Base-by-base conservation (phyloP, 2,888 invertebrate genomes). In the Caenorhabditis imperialis region DNA sequence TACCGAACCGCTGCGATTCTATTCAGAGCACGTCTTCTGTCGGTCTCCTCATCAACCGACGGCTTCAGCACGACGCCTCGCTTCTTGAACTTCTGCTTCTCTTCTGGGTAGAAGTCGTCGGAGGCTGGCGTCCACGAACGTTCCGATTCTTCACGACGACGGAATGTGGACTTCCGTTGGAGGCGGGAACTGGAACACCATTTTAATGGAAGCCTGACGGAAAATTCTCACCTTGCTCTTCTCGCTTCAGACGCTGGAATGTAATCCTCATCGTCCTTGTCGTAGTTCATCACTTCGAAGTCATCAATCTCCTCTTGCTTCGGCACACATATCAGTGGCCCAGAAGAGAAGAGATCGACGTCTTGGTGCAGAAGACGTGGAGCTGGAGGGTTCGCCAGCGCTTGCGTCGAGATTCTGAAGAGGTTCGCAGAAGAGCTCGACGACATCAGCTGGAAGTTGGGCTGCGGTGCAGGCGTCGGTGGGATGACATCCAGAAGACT, bases 1-100 rank as follows among this genome's bases (percentile, higher is more conserved):
- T 86, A 86, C 22, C 81, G 72, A 16, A 84, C 75, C 1, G 86
- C 86, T 5, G 86, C 86, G 10, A 82, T 76, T 12, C 86, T 69
- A 71, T 86, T 86, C 69, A 85, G 72, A 12, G 75, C 74, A 38
- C 77, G 45, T 23, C 77, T 65, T 23, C 81, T 60, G 57, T 74
- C 77, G 10, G 79, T 79, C 18, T 72, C 77, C 6, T 67, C 77
- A 54, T 79, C 79, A 18, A 75, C 75, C 18, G 74, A 70, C 27
- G 79, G 79, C 74, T 72, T 70, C 61, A 73, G 16, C 14, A 63
- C 63, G 25, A 75, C 75, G 45, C 75, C 75, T 12, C 75, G 65
- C 40, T 71, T 75, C 51, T 75, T 75, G 55, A 53, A 65, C 20
- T 60, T 70, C 12, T 42, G 54, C 23, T 70, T 62, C 44, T 75